phyloP scores from a whole-genome alignment of 2,113 vertebrate genomes.

The Petromus typicus region DNA sequence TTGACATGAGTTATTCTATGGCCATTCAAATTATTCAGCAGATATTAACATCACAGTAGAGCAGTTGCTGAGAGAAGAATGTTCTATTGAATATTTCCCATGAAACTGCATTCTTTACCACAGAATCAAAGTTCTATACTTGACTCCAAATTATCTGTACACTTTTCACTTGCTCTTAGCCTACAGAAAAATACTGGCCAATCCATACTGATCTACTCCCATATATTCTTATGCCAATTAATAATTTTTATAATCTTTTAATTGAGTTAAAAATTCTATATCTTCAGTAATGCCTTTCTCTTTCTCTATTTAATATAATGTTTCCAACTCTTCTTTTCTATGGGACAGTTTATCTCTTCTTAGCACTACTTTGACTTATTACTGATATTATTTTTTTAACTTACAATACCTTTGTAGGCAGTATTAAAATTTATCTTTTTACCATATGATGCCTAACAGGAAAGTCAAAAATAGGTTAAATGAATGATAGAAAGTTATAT shows the following conservation, averaged over 20 bases:
- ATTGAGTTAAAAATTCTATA: background rate
- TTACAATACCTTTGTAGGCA: background rate
- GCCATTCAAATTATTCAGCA: background rate
- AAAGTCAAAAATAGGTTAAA: background rate
- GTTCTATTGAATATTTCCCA: background rate
- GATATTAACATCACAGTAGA: background rate
- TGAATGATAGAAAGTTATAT: background rate
- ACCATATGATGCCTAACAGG: background rate
- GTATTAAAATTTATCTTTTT: background rate
- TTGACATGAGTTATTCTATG: background rate
- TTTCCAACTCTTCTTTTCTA: background rate
- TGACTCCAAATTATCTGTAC: background rate
- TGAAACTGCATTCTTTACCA: background rate
- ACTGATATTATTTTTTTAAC: background rate
- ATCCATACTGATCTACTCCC: background rate
- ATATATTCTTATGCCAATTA: background rate
- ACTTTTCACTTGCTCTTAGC: background rate
- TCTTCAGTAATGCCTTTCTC: background rate
- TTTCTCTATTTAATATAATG: background rate
- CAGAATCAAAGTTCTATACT: background rate
- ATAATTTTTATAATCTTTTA: background rate
- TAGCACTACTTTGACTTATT: background rate
- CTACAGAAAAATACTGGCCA: background rate
- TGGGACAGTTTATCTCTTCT: background rate
- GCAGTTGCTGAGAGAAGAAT: background rate